Evolutionary conservation across 2,888 invertebrate species (phyloP).

Genomic region (Euclidia mi): DNA sequence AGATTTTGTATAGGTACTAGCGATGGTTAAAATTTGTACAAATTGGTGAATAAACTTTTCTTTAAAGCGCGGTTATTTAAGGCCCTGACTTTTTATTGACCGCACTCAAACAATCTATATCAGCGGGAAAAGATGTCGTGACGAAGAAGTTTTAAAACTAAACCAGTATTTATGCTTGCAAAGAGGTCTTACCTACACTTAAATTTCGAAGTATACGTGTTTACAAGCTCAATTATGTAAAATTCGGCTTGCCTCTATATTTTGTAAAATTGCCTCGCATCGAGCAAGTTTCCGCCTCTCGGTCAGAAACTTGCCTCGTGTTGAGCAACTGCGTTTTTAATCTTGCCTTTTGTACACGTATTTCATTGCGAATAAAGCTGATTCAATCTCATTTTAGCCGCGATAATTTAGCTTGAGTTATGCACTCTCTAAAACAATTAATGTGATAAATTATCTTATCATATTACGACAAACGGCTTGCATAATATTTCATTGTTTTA

Average conservation of each 20-base stretch:
- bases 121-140: too few species aligned
- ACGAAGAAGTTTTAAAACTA: too few species aligned
- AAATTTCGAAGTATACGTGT: not conserved
- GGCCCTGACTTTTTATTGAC: too few species aligned
- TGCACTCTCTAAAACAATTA: slow-evolving; percentile 59
- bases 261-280: slow-evolving; percentile 1
- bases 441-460: slow-evolving; percentile 57
- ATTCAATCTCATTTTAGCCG: slow-evolving; percentile 37
- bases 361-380: slow-evolving; percentile 41
- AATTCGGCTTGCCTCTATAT: slow-evolving; percentile 14
- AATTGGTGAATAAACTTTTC: too few species aligned
- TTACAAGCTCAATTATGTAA: not conserved
- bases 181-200: not conserved
- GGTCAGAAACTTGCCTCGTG: not conserved
- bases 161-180: too few species aligned
- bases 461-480: slow-evolving; percentile 46
- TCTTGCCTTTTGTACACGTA: slow-evolving; percentile 12
- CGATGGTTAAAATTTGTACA: too few species aligned
- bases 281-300: not conserved
- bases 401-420: slow-evolving; percentile 61
- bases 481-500: slow-evolving; percentile 39
- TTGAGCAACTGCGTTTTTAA: not conserved
- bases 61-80: too few species aligned
- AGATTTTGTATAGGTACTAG: too few species aligned
- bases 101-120: too few species aligned